These are phyloP conservation scores for Dryocosmus kuriphilus DNA, from an alignment of 2,888 invertebrate genomes.

Conservation along the genomic window DNA sequence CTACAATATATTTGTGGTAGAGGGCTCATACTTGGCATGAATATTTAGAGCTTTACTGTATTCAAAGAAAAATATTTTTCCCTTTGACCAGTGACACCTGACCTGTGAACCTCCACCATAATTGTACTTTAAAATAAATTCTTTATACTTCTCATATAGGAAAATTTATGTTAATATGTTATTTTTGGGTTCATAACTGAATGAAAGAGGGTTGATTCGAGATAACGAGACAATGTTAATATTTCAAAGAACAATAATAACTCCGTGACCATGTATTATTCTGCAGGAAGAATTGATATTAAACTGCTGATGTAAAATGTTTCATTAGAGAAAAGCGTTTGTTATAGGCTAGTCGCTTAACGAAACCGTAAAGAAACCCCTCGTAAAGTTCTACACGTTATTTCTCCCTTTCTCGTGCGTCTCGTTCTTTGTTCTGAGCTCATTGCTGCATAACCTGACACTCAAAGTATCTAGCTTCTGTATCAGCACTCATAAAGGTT, in stretches of 20 bases:
- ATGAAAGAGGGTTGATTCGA: too few relatives aligned
- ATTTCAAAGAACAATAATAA: neutral
- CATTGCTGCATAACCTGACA: constrained; percentile 44
- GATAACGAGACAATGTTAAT: neutral
- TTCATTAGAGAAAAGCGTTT: constrained; percentile 58
- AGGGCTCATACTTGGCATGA: too few relatives aligned
- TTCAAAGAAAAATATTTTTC: too few relatives aligned
- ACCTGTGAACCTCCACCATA: too few relatives aligned
- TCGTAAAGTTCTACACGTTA: constrained; percentile 55
- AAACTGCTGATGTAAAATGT: constrained; percentile 57
- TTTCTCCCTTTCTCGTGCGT: constrained; percentile 38
- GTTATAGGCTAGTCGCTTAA: constrained; percentile 53
- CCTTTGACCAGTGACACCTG: too few relatives aligned
- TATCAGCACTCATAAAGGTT: neutral
- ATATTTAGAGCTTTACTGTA: too few relatives aligned
- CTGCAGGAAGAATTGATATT: neutral
- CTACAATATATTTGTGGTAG: too few relatives aligned
- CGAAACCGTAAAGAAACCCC: constrained; percentile 57
- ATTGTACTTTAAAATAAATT: too few relatives aligned
- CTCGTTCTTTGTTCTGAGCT: constrained; percentile 54
- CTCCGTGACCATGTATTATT: neutral
- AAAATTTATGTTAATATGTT: too few relatives aligned
- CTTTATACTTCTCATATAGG: too few relatives aligned
- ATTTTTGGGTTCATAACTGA: too few relatives aligned
- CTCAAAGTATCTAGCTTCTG: constrained; percentile 30